Conservation (phyloP, 2,797 vertebrate species). For the Knipowitschia caucasica region DNA sequence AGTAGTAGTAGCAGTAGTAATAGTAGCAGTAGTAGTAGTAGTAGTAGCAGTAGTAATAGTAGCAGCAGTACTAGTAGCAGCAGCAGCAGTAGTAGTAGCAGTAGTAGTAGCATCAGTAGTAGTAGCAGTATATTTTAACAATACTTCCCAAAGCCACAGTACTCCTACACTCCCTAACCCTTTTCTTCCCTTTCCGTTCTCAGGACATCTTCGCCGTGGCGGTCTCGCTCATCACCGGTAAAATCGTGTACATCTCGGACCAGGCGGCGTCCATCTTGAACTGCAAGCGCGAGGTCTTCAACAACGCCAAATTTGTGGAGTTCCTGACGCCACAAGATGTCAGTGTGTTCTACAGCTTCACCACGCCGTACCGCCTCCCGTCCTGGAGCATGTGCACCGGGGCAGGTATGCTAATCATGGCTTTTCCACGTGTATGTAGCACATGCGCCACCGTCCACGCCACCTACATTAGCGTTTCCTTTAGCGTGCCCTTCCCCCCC, state of each 20-base stretch:
- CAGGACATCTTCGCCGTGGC: conserved; percentile 94
- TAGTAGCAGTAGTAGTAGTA: too few relatives aligned
- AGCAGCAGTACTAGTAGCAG: too few relatives aligned
- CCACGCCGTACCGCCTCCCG: conserved; percentile 86
- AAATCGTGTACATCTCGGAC: conserved; percentile 92
- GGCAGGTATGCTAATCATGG: conserved; percentile 72
- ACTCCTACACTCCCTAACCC: neutral
- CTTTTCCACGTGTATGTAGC: conserved; percentile 17
- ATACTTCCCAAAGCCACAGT: neutral
- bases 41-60: too few relatives aligned
- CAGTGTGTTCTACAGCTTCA: conserved; percentile 92
- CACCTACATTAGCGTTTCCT: conserved; percentile 17
- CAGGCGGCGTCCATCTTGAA: conserved; percentile 87
- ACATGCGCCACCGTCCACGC: conserved; percentile 9
- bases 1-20: too few relatives aligned
- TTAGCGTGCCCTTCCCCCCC: conserved; percentile 6
- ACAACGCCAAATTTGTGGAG: conserved; percentile 90
- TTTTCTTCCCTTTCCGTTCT: neutral
- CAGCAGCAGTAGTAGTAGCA: too few relatives aligned
- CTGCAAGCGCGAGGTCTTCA: conserved; percentile 85
- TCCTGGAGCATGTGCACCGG: conserved; percentile 88
- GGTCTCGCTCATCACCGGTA: conserved; percentile 88
- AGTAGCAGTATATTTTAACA: neutral
- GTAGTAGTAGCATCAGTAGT: too few relatives aligned
- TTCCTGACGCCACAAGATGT: conserved; percentile 91